Conservation (phyloP, 2,113 vertebrate species). For the Cricetomys ansorgei region DNA sequence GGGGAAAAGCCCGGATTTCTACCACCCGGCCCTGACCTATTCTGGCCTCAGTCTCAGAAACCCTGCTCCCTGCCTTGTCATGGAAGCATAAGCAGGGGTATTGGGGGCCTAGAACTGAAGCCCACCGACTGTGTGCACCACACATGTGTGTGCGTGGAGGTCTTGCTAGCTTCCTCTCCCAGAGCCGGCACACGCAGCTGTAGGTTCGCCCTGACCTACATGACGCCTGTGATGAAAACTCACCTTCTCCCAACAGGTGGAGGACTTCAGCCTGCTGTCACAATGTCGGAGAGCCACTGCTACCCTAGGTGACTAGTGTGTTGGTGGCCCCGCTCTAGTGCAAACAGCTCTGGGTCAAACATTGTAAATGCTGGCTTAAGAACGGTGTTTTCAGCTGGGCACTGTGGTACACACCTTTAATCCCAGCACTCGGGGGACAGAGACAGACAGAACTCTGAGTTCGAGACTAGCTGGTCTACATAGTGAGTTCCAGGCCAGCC, state of each 20-base stretch:
- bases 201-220: too few relatives aligned
- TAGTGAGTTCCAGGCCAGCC: not conserved
- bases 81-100: too few relatives aligned
- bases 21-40: not conserved
- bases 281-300: rapidly evolving
- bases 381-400: not conserved
- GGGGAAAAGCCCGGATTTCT: rapidly evolving
- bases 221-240: rapidly evolving
- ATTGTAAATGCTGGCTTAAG: not conserved
- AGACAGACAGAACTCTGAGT: not conserved
- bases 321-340: rapidly evolving
- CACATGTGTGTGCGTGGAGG: not conserved
- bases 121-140: not conserved
- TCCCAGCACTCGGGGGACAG: not conserved
- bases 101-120: not conserved
- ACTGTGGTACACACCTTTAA: not conserved
- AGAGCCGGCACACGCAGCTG: not conserved
- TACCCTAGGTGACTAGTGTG: not conserved
- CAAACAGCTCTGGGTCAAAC: rapidly evolving
- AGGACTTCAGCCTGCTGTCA: not conserved
- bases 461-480: not conserved
- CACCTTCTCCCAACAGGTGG: rapidly evolving
- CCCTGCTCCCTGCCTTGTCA: not conserved
- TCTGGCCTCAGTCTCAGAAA: not conserved
- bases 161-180: not conserved